A percentile compares a stretch with the other conserved stretches of the same genome.
phyloP scores from a whole-genome alignment of 2,888 invertebrate genomes.

The Andrena chrysosceles region DNA sequence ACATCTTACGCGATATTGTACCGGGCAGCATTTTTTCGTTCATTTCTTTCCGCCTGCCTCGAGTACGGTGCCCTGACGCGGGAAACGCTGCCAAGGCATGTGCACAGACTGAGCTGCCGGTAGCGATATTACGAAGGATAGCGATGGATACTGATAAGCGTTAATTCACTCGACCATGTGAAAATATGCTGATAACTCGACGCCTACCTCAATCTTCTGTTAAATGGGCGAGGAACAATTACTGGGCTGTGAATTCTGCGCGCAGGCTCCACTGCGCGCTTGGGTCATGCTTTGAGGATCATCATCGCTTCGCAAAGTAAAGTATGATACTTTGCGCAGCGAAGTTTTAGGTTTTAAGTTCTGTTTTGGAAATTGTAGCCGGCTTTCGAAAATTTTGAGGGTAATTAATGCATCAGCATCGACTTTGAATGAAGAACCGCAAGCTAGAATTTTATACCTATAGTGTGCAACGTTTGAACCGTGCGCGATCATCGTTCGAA shows the following conservation, averaged over 20 bases:
- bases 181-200: conserved; percentile 30
- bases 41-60: neutral
- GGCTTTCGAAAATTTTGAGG: no score
- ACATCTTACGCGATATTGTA: conserved; percentile 41
- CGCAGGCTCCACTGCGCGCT: no score
- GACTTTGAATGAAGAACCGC: no score
- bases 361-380: no score
- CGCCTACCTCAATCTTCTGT: conserved; percentile 6
- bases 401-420: no score
- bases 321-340: no score
- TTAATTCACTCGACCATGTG: conserved; percentile 18
- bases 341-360: no score
- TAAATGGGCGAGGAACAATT: neutral
- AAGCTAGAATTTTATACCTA: no score
- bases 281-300: no score
- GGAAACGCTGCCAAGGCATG: neutral
- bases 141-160: conserved; percentile 19
- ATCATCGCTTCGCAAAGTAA: no score
- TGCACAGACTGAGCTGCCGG: neutral
- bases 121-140: conserved; percentile 14
- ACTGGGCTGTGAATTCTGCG: neutral
- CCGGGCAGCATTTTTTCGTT: neutral
- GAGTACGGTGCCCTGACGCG: neutral
- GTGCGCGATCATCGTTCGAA: no score
- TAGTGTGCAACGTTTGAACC: no score